Percentiles rank a stretch among this genome's conserved stretches.
phyloP scores from a whole-genome alignment of 2,797 vertebrate species.

The Bradypodion pumilum region DNA sequence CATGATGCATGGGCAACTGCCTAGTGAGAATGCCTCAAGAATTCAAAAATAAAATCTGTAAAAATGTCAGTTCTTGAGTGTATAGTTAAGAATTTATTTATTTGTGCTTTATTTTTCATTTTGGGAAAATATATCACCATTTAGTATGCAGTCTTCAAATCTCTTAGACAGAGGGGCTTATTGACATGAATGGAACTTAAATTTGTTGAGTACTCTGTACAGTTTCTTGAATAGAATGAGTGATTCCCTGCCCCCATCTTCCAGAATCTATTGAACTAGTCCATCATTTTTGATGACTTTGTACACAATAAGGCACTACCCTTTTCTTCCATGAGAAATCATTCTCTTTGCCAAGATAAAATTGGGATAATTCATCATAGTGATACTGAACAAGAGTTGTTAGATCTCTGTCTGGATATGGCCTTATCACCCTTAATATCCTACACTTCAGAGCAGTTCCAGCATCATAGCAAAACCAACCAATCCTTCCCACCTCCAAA shows the following conservation, averaged over 20 bases:
- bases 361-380: constrained; percentile 29
- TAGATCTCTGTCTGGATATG: constrained; percentile 2
- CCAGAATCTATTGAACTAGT: constrained; percentile 11
- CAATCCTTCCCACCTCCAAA: neutral
- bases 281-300: neutral
- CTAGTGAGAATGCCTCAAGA: neutral
- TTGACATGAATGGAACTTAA: neutral
- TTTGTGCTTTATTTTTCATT: constrained; percentile 21
- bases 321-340: constrained; percentile 2
- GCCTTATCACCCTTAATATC: neutral
- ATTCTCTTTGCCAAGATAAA: constrained; percentile 31
- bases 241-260: neutral
- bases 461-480: neutral
- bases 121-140: neutral
- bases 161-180: neutral
- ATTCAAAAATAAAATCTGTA: constrained; percentile 3
- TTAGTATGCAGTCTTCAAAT: neutral
- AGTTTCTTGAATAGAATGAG: neutral
- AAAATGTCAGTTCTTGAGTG: neutral
- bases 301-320: neutral
- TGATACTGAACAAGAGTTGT: neutral
- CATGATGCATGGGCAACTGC: neutral
- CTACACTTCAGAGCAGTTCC: neutral
- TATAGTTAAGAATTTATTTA: constrained; percentile 17
- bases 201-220: neutral